Conservation (phyloP, 2,113 vertebrate genomes). For the Paraplagusia blochii region DNA sequence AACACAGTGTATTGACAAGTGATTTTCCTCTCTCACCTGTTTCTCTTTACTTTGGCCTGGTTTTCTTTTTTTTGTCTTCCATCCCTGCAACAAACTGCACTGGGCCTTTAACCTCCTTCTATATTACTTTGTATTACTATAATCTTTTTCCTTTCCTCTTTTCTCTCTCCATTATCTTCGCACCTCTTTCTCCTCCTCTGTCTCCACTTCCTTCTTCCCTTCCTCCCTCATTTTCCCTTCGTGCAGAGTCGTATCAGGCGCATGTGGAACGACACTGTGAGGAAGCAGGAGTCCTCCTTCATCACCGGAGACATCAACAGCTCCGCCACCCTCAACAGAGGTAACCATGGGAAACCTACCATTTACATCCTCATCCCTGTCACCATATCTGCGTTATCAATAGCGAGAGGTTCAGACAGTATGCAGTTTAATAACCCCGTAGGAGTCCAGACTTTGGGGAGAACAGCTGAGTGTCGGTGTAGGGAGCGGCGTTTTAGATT, state of each 20-base stretch:
- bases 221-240: constrained; percentile 10
- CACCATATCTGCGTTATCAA: constrained; percentile 57
- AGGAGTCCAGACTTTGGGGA: constrained; percentile 34
- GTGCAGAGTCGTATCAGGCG: constrained; percentile 94
- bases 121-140: constrained; percentile 28
- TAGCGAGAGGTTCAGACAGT: constrained; percentile 40
- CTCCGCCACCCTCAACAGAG: constrained; percentile 98
- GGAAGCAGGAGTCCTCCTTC: constrained; percentile 99
- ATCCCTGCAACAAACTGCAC: constrained; percentile 55
- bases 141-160: background rate
- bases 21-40: constrained; percentile 31
- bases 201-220: background rate
- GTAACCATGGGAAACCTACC: constrained; percentile 80
- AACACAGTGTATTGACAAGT: constrained; percentile 40
- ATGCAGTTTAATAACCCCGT: constrained; percentile 48
- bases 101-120: constrained; percentile 32
- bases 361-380: constrained; percentile 54
- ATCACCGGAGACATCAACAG: constrained; percentile 99
- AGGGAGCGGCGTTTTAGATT: constrained; percentile 21
- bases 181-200: constrained; percentile 11
- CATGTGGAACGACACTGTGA: constrained; percentile 99
- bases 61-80: constrained; percentile 37
- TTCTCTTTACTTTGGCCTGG: constrained; percentile 27
- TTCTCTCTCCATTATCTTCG: constrained; percentile 6
- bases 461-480: constrained; percentile 23